Evolutionary conservation across 2,113 vertebrate genomes (phyloP).

Genomic region (Regulus satrapa): DNA sequence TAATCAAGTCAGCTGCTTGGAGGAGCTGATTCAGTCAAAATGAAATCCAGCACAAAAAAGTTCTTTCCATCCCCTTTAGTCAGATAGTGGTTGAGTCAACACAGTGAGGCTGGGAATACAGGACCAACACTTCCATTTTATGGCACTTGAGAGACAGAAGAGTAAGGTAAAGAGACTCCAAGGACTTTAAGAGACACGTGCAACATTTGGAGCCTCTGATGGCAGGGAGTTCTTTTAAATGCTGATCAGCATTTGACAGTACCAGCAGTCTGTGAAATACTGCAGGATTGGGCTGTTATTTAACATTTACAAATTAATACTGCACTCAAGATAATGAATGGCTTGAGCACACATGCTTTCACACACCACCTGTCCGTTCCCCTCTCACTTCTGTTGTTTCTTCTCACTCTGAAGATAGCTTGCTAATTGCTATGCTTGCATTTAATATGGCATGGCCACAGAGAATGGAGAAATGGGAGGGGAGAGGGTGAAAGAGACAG

Average conservation of each 20-base stretch:
- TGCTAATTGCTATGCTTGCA: background rate
- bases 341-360: background rate
- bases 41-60: background rate
- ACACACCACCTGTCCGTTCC: background rate
- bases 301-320: background rate
- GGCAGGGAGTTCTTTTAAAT: background rate
- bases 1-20: background rate
- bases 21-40: background rate
- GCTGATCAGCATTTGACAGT: background rate
- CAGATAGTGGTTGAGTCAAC: background rate
- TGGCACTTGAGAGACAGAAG: background rate
- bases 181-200: background rate
- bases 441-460: background rate
- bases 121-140: background rate
- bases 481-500: too few relatives aligned
- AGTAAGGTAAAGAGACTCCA: background rate
- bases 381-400: constrained; percentile 4
- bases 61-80: background rate
- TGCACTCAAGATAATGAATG: background rate
- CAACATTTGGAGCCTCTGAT: background rate
- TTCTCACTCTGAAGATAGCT: background rate
- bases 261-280: background rate
- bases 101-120: background rate
- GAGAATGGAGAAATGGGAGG: background rate
- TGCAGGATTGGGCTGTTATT: background rate